These are phyloP conservation scores for Malaclemys terrapin DNA, from an alignment of 2,113 vertebrate species.

Conservation along the genomic window DNA sequence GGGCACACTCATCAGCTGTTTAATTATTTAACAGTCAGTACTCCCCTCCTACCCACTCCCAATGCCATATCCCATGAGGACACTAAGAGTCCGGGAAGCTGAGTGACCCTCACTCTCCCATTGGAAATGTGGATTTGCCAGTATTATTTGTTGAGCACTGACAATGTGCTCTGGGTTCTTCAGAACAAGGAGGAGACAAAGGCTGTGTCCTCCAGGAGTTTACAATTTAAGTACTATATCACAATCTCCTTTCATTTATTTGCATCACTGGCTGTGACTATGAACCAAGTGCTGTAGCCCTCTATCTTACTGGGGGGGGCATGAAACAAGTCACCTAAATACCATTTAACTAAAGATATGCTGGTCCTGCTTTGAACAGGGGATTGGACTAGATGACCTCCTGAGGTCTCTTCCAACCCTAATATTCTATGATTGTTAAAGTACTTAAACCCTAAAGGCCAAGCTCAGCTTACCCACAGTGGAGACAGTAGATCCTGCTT, in stretches of 20 bases:
- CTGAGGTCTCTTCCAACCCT: too few relatives aligned
- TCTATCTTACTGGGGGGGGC: neutral
- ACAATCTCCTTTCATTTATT: neutral
- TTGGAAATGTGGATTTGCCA: neutral
- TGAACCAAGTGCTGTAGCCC: neutral
- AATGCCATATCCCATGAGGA: neutral
- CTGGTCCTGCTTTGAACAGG: too few relatives aligned
- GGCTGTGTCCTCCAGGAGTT: neutral
- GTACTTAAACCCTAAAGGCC: neutral
- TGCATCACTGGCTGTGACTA: neutral
- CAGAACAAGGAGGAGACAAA: neutral
- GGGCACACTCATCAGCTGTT: neutral
- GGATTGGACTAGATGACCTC: too few relatives aligned
- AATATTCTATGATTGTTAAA: neutral
- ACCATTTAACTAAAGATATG: neutral
- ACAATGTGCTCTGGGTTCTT: neutral
- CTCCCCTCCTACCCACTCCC: neutral
- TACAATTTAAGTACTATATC: neutral
- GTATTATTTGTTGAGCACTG: neutral
- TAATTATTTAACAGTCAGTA: neutral
- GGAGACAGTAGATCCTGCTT: conserved; percentile 92
- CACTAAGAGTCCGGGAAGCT: neutral
- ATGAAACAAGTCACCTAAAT: neutral
- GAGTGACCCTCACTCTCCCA: conserved; percentile 12
- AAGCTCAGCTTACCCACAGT: conserved; percentile 90